Conservation (phyloP, 92 coral and sea anemone species). For the Epizoanthus stellaris region DNA sequence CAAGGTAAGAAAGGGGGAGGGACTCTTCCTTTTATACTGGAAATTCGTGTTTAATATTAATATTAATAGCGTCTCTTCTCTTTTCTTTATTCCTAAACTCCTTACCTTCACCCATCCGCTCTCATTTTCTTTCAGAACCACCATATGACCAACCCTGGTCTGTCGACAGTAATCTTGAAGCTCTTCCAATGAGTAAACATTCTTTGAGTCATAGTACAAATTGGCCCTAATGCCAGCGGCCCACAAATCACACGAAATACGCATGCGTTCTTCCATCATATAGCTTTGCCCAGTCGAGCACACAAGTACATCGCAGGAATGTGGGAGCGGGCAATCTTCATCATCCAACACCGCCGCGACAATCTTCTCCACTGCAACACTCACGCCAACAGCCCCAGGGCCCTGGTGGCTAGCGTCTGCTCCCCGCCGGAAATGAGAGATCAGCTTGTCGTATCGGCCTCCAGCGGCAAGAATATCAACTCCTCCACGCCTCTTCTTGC, state of each 20-base stretch:
- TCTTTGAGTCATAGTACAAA: slow-evolving; percentile 76
- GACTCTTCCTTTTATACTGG: too few species aligned
- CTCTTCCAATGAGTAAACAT: slow-evolving; percentile 69
- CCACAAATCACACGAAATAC: slow-evolving; percentile 84
- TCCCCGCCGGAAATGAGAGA: slow-evolving; percentile 77
- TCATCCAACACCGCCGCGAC: slow-evolving; percentile 78
- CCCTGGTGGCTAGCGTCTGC: slow-evolving; percentile 63
- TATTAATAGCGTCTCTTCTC: too few species aligned
- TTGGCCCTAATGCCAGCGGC: slow-evolving; percentile 76
- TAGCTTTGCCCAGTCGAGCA: slow-evolving; percentile 86
- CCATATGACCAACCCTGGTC: slow-evolving; percentile 83
- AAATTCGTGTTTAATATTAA: too few species aligned
- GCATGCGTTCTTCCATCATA: slow-evolving; percentile 80
- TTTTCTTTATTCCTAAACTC: background rate
- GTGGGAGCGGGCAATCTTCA: slow-evolving; percentile 51
- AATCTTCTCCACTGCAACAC: slow-evolving; percentile 86
- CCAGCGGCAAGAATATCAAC: slow-evolving; percentile 96
- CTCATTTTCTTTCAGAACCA: slow-evolving; percentile 87
- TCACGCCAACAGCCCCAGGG: slow-evolving; percentile 94
- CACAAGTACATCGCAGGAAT: slow-evolving; percentile 85
- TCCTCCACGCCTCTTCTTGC: slow-evolving; percentile 91
- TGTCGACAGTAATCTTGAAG: slow-evolving; percentile 83
- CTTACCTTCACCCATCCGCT: slow-evolving; percentile 79
- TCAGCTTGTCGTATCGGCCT: slow-evolving; percentile 93
- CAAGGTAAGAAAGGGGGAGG: too few species aligned